Evolutionary conservation across 2,888 invertebrate genomes (phyloP).

Genomic region (Limnephilus lunatus): DNA sequence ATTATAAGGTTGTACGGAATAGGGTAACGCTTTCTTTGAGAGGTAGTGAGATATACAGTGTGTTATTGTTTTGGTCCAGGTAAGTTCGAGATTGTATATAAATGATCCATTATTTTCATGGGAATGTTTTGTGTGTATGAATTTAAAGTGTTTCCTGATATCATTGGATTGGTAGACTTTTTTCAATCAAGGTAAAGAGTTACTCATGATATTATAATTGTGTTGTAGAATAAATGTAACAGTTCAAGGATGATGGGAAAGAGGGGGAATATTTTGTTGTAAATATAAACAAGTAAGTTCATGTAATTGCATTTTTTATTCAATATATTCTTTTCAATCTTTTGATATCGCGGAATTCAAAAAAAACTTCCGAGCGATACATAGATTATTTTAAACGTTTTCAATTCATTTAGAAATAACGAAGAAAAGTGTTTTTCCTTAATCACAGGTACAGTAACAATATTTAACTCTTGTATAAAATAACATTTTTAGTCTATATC

Average conservation of each 20-base stretch:
- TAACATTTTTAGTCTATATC: conserved; percentile 63
- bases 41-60: neutral
- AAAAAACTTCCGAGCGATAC: conserved; percentile 51
- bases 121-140: neutral
- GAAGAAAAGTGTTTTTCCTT: conserved; percentile 46
- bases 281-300: conserved; percentile 49
- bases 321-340: conserved; percentile 48
- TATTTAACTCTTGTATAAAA: conserved; percentile 57
- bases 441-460: conserved; percentile 63
- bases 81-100: neutral
- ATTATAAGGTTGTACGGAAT: neutral
- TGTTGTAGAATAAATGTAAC: neutral
- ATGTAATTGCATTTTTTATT: conserved; percentile 51
- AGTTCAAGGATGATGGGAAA: conserved; percentile 11
- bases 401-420: conserved; percentile 49
- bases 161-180: neutral
- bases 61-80: neutral
- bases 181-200: neutral
- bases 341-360: conserved; percentile 51
- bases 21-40: neutral
- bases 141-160: too few species aligned
- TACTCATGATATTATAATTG: neutral
- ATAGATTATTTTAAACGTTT: conserved; percentile 30
- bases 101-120: neutral
- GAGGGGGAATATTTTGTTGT: conserved; percentile 7